phyloP scores from a whole-genome alignment of 2,797 vertebrate species.

The Cheirogaleus major region DNA sequence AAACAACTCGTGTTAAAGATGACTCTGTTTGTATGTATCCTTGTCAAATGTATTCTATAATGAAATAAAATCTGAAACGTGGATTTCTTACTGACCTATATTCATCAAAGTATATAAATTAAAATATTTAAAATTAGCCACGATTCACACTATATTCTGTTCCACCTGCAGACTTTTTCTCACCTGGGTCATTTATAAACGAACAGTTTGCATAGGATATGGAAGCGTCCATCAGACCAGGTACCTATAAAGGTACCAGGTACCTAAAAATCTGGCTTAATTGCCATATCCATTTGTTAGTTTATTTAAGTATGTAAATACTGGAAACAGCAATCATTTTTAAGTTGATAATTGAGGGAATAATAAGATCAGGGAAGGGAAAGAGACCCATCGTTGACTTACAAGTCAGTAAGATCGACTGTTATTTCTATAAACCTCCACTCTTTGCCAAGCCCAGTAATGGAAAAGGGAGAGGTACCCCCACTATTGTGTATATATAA shows the following conservation, averaged over 20 bases:
- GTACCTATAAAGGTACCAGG: background rate
- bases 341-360: background rate
- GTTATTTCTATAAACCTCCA: background rate
- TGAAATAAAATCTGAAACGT: slow-evolving; percentile 67
- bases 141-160: slow-evolving; percentile 38
- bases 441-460: background rate
- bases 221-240: background rate
- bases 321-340: background rate
- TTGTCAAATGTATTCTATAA: slow-evolving; percentile 76
- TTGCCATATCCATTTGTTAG: background rate
- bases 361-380: background rate
- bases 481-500: background rate
- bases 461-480: background rate
- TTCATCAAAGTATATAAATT: slow-evolving; percentile 61
- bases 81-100: slow-evolving; percentile 68
- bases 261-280: background rate
- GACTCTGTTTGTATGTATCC: slow-evolving; percentile 74
- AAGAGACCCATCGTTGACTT: background rate
- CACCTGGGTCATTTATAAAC: background rate
- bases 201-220: background rate
- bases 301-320: background rate
- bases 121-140: slow-evolving; percentile 65
- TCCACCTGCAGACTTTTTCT: background rate
- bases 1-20: slow-evolving; percentile 76
- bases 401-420: background rate